Percentiles rank a stretch among this genome's conserved stretches.
Conservation (phyloP, 2,113 vertebrate species). For the Syngnathus floridae region DNA sequence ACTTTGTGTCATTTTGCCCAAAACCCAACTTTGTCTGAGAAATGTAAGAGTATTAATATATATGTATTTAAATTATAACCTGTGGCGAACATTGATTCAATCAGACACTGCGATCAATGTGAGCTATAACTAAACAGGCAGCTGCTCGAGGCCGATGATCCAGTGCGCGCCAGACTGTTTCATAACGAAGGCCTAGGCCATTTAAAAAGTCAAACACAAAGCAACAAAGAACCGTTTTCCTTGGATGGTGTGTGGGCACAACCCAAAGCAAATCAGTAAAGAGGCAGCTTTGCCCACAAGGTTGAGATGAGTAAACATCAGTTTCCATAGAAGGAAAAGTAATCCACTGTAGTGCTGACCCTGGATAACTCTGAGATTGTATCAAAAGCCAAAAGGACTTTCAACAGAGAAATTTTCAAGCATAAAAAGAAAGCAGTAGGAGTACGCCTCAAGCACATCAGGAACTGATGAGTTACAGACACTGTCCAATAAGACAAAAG, state of each 20-base stretch:
- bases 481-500: constrained; percentile 31
- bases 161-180: constrained; percentile 21
- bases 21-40: background rate
- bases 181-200: constrained; percentile 37
- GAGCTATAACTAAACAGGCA: constrained; percentile 17
- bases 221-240: constrained; percentile 12
- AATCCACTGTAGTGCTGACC: constrained; percentile 54
- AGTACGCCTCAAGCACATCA: constrained; percentile 50
- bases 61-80: constrained; percentile 13
- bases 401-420: constrained; percentile 46
- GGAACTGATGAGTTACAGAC: constrained; percentile 28
- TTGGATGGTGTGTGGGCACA: constrained; percentile 53
- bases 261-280: constrained; percentile 40
- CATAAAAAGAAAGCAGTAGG: constrained; percentile 50
- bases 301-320: constrained; percentile 50
- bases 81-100: constrained; percentile 31
- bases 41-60: background rate
- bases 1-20: background rate
- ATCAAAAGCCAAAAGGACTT: constrained; percentile 61
- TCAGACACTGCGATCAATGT: constrained; percentile 4
- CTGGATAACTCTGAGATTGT: constrained; percentile 54
- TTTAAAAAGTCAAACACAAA: constrained; percentile 45
- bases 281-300: constrained; percentile 36
- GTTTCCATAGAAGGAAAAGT: constrained; percentile 52
- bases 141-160: constrained; percentile 19